A percentile compares a stretch with the other conserved stretches of the same genome.
phyloP scores from a whole-genome alignment of 2,888 invertebrate species.

The Doris montereyensis region DNA sequence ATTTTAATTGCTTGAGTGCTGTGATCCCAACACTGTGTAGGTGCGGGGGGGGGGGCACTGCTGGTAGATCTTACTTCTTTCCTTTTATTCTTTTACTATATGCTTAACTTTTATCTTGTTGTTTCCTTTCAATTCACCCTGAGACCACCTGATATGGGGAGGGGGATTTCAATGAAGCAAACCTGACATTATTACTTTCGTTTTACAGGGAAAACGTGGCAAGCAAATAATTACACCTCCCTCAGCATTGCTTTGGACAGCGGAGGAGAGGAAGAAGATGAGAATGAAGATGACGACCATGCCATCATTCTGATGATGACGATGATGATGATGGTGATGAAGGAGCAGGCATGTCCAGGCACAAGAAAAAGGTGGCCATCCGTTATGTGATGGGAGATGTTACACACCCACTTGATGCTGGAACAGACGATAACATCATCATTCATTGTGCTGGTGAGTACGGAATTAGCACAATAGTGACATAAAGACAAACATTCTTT shows the following conservation, averaged over 20 bases:
- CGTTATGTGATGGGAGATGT: constrained; percentile 73
- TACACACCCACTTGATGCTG: constrained; percentile 62
- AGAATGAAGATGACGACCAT: constrained; percentile 42
- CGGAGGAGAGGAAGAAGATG: constrained; percentile 52
- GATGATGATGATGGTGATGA: neutral
- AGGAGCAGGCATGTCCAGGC: constrained; percentile 43
- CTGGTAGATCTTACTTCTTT: no score
- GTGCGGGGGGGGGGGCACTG: no score
- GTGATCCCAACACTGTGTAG: no score
- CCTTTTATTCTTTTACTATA: no score
- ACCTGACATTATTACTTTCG: no score
- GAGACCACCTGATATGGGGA: no score
- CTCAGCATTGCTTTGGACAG: constrained; percentile 55
- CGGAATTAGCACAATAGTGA: neutral
- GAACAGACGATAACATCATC: constrained; percentile 48
- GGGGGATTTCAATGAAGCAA: neutral
- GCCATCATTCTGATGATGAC: neutral
- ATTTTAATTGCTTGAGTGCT: no score
- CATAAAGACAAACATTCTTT: no score
- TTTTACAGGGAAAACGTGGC: constrained; percentile 63
- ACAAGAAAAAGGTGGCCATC: constrained; percentile 53
- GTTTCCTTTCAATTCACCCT: no score
- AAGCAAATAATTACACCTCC: constrained; percentile 60
- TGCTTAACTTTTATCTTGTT: no score
- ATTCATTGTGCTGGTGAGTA: constrained; percentile 72